Evolutionary conservation across 2,888 invertebrate species (phyloP), one percentile per base, ranked within the genome.

Genomic region (Drosophila neonasuta): DNA sequence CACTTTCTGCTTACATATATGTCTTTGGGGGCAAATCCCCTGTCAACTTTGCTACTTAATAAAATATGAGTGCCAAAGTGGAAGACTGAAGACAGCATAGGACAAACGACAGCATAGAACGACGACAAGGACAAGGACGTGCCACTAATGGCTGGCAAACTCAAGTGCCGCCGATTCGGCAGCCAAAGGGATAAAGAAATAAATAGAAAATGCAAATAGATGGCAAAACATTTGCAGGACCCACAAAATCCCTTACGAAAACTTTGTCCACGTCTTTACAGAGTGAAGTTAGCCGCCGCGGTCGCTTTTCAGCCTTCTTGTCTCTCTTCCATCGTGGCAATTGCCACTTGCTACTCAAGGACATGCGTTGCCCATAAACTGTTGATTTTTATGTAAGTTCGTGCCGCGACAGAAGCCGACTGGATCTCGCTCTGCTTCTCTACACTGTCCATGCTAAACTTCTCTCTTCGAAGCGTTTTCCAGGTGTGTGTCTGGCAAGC

Each of bases 1-100:
- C 69, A 68, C 77, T 71, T 71, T 64, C 55, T 55, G 45, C 42
- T 55, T 55, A 55, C 45, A 36, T 55, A 24, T 45, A 45, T 45
- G 45, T 29, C 51, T 44, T 52, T 61, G 39, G 30, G 17, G 42
- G 66, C 69, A 86, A 86, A 87, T 87, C 87, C 86, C 86, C 78
- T 87, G 87, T 87, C 86, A 87, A 87, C 80, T 85, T 77, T 83
- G 78, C 79, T 84, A 86, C 83, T 83, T 83, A 85, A 85, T 85
- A 84, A 84, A 84, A 85, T 84, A 84, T 84, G 85, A 84, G 83
- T 83, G 80, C 74, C 78, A 82, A 78, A 82, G 84, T 77, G 79
- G 71, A 71, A 74, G 71, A 76, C 58, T 46, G 34, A 17, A 63
- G 68, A 60, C 36, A 46, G 29, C 41, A 60, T 11, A 48, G 20